Evolutionary conservation across 2,113 vertebrate genomes (phyloP).

Genomic region (Larimichthys crocea): DNA sequence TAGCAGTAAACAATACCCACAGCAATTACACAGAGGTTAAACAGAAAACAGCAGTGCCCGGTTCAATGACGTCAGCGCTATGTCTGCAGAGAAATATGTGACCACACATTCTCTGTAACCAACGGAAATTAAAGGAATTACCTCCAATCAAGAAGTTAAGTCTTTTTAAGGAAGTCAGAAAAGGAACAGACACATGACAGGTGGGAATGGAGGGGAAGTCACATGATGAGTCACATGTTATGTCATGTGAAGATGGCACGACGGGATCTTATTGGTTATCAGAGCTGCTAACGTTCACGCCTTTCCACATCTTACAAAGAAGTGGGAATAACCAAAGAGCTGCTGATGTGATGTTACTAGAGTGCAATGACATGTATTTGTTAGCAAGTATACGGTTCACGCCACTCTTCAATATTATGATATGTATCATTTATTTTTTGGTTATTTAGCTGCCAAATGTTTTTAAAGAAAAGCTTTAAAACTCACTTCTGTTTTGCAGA

Average conservation of each 20-base stretch:
- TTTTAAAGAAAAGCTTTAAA: neutral
- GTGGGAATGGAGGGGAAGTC: slow-evolving; percentile 1
- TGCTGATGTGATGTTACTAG: neutral
- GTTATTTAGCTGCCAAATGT: neutral
- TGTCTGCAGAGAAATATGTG: slow-evolving; percentile 3
- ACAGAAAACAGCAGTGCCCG: neutral
- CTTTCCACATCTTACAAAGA: neutral
- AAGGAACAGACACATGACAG: neutral
- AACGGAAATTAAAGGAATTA: neutral
- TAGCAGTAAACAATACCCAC: neutral
- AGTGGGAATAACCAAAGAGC: neutral
- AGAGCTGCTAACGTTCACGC: neutral
- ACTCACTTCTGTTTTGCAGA: neutral
- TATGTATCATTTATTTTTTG: neutral
- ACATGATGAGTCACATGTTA: slow-evolving; percentile 33
- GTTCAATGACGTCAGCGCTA: neutral
- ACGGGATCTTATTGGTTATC: slow-evolving; percentile 1
- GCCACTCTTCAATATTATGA: neutral
- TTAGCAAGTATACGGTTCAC: neutral
- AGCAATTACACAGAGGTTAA: slow-evolving; percentile 2
- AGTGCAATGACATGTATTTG: neutral
- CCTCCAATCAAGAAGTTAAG: neutral
- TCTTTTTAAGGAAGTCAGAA: neutral
- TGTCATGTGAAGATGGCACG: slow-evolving; percentile 29
- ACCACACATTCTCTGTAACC: slow-evolving; percentile 8